Evolutionary conservation across 2,113 vertebrate genomes (phyloP).

Genomic region (Sinocyclocheilus anshuiensis): DNA sequence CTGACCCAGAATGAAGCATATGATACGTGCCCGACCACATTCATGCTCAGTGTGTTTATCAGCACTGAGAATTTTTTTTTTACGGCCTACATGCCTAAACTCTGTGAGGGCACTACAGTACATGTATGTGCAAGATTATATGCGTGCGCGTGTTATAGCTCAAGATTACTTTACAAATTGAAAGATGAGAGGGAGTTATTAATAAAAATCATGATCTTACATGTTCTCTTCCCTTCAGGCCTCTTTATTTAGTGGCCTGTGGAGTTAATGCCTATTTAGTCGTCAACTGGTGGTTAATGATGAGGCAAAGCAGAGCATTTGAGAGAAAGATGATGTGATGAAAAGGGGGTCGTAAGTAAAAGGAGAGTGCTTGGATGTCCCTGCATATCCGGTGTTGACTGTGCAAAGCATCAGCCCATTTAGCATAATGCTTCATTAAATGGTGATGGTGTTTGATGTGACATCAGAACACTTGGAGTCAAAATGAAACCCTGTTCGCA

Average conservation of each 20-base stretch:
- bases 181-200: conserved; percentile 70
- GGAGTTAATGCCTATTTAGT: conserved; percentile 53
- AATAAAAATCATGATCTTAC: conserved; percentile 67
- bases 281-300: conserved; percentile 24
- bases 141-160: conserved; percentile 44
- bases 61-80: not conserved
- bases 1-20: not conserved
- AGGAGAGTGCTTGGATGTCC: not conserved
- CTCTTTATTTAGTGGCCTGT: conserved; percentile 44
- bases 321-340: conserved; percentile 28
- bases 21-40: not conserved
- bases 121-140: not conserved
- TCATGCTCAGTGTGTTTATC: not conserved
- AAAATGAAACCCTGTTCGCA: not conserved
- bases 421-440: conserved; percentile 6
- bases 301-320: conserved; percentile 16
- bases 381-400: conserved; percentile 23
- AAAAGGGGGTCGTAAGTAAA: conserved; percentile 8
- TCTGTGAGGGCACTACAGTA: not conserved
- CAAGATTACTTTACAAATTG: conserved; percentile 69
- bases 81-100: conserved; percentile 4
- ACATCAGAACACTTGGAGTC: not conserved
- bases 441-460: not conserved
- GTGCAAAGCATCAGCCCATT: conserved; percentile 23
- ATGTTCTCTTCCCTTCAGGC: conserved; percentile 8